Percentiles rank a stretch among this genome's conserved stretches.
Evolutionary conservation across 1,140 invertebrate species (phyloP).

Genomic region (Calliphora vicina): DNA sequence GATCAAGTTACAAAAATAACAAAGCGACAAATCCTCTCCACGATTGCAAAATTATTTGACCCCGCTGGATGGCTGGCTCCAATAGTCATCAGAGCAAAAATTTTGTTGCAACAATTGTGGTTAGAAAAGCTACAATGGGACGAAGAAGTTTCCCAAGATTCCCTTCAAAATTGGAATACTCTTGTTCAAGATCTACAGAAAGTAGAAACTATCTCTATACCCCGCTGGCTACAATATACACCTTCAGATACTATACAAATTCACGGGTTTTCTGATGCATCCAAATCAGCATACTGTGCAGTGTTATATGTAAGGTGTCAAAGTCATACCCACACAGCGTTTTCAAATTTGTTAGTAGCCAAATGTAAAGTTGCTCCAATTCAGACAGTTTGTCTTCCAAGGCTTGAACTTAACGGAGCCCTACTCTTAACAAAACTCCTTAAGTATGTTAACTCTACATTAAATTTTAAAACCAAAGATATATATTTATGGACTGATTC

Average conservation of each 20-base stretch:
- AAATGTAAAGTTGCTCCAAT: neutral
- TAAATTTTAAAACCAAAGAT: neutral
- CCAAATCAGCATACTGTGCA: neutral
- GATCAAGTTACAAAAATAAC: neutral
- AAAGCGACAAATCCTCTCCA: neutral
- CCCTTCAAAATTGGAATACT: neutral
- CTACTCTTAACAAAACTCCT: neutral
- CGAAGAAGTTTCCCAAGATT: neutral
- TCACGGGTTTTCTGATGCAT: neutral
- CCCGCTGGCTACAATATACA: neutral
- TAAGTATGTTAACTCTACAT: neutral
- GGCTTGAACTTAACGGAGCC: neutral
- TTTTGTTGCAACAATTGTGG: neutral
- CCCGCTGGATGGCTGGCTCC: constrained; percentile 7
- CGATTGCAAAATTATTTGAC: constrained; percentile 21
- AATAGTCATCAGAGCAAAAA: neutral
- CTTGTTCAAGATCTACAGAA: neutral
- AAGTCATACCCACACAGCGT: neutral
- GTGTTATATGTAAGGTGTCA: neutral
- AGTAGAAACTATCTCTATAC: neutral
- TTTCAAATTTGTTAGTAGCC: neutral
- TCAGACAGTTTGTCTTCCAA: neutral
- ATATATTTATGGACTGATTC: constrained; percentile 2
- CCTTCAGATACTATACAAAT: neutral
- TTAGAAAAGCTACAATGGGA: neutral